phyloP scores from a whole-genome alignment of 2,888 invertebrate genomes.

The Cerceris rybyensis region DNA sequence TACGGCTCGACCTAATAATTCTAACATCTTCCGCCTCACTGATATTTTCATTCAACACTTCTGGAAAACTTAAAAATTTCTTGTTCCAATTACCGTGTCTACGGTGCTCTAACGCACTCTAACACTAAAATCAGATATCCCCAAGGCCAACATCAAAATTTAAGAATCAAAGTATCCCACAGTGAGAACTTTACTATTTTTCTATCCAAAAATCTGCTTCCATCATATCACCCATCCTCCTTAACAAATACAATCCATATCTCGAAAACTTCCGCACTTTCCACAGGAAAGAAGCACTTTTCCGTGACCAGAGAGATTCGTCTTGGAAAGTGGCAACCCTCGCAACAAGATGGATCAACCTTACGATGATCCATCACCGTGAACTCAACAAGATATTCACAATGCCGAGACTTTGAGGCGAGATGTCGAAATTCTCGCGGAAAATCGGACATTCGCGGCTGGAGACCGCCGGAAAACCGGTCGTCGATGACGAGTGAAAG shows the following conservation, averaged over 20 bases:
- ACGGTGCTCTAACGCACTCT: too few species aligned
- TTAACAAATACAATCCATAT: background rate
- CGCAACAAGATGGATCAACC: background rate
- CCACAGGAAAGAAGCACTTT: background rate
- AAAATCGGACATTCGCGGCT: slow-evolving; percentile 57
- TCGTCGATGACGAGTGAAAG: slow-evolving; percentile 79
- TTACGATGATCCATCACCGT: background rate
- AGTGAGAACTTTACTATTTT: too few species aligned
- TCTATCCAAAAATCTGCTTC: background rate
- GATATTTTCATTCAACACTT: too few species aligned
- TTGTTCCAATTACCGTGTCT: too few species aligned
- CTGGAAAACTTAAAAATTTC: too few species aligned
- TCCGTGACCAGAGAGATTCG: background rate
- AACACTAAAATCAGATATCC: too few species aligned
- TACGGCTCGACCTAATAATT: too few species aligned
- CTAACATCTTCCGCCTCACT: too few species aligned
- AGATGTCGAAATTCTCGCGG: slow-evolving; percentile 58
- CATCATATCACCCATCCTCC: too few species aligned
- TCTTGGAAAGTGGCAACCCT: background rate
- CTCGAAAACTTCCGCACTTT: background rate
- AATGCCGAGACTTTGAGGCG: background rate
- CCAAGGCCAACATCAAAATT: too few species aligned
- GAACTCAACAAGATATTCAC: background rate
- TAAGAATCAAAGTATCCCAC: too few species aligned
- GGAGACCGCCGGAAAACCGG: slow-evolving; percentile 70